Evolutionary conservation across 1,140 invertebrate species (phyloP).

Genomic region (Charaxes varanes): DNA sequence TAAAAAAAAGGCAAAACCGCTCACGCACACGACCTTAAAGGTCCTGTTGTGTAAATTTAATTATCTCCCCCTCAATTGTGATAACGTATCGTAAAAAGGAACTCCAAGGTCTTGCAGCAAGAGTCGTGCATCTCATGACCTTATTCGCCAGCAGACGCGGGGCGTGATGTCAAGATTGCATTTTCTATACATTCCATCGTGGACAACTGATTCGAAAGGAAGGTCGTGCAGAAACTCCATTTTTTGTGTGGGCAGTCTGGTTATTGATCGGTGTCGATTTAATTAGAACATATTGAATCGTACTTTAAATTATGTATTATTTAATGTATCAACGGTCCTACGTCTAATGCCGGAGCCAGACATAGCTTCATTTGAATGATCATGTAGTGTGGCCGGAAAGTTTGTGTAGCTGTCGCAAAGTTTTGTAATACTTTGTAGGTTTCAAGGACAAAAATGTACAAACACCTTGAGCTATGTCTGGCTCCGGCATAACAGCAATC

Average conservation of each 20-base stretch:
- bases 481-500: too few species aligned
- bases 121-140: slow-evolving; percentile 32
- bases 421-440: too few species aligned
- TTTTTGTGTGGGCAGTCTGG: slow-evolving; percentile 11
- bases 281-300: slow-evolving; percentile 3
- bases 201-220: slow-evolving; percentile 36
- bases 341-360: not conserved
- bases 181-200: slow-evolving; percentile 38
- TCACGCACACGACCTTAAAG: too few species aligned
- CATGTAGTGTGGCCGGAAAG: too few species aligned
- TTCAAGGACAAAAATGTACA: too few species aligned
- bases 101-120: slow-evolving; percentile 4
- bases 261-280: slow-evolving; percentile 4
- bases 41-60: too few species aligned
- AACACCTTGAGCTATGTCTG: too few species aligned
- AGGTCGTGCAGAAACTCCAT: slow-evolving; percentile 22
- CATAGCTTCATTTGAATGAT: too few species aligned
- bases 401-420: too few species aligned
- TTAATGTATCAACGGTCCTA: not conserved
- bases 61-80: not conserved
- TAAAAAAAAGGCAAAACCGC: too few species aligned
- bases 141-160: slow-evolving; percentile 26
- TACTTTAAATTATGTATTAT: not conserved
- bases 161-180: slow-evolving; percentile 42
- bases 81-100: slow-evolving; percentile 1